Base-by-base conservation (phyloP, 2,113 vertebrate species). In the Syngnathoides biaculeatus region DNA sequence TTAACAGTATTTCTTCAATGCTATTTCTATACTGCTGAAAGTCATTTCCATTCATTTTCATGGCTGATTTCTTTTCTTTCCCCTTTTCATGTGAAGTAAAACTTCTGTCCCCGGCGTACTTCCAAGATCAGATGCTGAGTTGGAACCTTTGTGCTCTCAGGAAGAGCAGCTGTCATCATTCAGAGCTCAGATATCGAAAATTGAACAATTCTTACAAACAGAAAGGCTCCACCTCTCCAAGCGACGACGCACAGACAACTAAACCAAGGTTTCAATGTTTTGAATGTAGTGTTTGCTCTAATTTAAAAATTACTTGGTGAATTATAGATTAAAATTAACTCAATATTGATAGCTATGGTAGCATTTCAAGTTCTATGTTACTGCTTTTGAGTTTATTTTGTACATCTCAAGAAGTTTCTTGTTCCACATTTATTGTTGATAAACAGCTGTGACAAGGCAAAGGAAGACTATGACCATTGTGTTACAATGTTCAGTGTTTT, bases 131-230 rank as follows among this genome's bases (percentile, higher is more conserved):
- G 80, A 75, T 39, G 27, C 20, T 0, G 62, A 74, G 9, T 52
- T 17, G 68, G 72, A 73, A 7, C 27, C 19, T 1, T 65, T 52
- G 1, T 64, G 43, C 35, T 88, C 87, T 35, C 81, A 82, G 75
- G 79, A 80, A 38, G 74, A 55, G 8, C 74, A 84, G 27, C 87
- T 88, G 68, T 79, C 81, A 5, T 83, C 82, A 1, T 64, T 92
- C 70, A 84, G 87, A 71, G 76, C 67, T 4, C 88, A 91, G 70
- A 90, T 92, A 66, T 79, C 77, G 10, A 89, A 80, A 75, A 90
- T 90, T 0, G 79, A 91, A 60, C 69, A 85, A 68, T 88, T 91
- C n/a, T 84, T 91, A 35, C 71, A 64, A 38, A 52, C 60, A 8
- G 90, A 89, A 63, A 69, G 75, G 64, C 73, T 85, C 22, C 73